phyloP scores from a whole-genome alignment of 2,113 vertebrate genomes.

The Alouatta palliata region DNA sequence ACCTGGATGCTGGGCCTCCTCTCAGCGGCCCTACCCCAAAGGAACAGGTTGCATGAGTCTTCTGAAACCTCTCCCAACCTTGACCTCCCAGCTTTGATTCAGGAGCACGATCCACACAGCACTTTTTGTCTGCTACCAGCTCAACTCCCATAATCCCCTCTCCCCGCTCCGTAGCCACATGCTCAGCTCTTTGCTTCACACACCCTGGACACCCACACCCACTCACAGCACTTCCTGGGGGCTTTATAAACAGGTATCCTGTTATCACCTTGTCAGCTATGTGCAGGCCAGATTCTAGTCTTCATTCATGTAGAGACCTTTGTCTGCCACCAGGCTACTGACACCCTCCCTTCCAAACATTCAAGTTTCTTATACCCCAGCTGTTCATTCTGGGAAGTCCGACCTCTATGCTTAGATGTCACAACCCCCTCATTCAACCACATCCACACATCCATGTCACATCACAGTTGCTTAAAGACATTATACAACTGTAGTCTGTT shows the following conservation, averaged over 20 bases:
- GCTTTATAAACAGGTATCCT: neutral
- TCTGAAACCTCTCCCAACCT: neutral
- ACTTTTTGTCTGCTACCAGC: neutral
- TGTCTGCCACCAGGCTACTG: neutral
- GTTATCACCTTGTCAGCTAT: neutral
- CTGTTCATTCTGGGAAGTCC: conserved; percentile 10
- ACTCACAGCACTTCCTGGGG: neutral
- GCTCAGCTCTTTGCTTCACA: neutral
- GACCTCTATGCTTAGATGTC: neutral
- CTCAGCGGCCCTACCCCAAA: neutral
- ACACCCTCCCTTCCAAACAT: neutral
- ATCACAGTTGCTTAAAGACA: neutral
- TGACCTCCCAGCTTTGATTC: neutral
- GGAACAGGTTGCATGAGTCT: conserved; percentile 52
- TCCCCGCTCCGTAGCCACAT: neutral
- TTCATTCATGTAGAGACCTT: neutral
- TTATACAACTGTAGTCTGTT: neutral
- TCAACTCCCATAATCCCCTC: conserved; percentile 2
- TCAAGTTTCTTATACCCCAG: neutral
- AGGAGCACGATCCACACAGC: neutral
- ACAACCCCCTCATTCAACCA: neutral
- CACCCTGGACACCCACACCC: neutral
- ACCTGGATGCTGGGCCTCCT: neutral
- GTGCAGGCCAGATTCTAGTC: neutral
- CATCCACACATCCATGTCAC: neutral